phyloP scores from a whole-genome alignment of 2,888 invertebrate genomes.

The Catocala fraxini region DNA sequence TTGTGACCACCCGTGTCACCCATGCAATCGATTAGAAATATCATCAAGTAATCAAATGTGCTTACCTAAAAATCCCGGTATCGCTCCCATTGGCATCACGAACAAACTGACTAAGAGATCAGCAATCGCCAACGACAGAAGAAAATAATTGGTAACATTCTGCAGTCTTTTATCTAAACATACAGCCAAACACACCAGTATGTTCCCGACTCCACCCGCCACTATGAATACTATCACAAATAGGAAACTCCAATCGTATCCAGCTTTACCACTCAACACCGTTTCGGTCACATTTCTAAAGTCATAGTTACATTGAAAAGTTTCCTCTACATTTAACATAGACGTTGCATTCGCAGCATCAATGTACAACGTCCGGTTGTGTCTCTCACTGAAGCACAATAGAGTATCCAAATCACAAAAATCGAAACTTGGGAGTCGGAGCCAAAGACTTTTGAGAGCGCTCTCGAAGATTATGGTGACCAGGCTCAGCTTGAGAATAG shows the following conservation, averaged over 20 bases:
- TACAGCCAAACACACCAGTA: constrained; percentile 97
- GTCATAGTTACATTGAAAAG: constrained; percentile 77
- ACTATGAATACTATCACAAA: constrained; percentile 95
- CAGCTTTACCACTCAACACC: constrained; percentile 55
- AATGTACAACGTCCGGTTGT: constrained; percentile 76
- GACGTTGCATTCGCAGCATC: constrained; percentile 60
- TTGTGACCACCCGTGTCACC: no score
- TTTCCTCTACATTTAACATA: constrained; percentile 58
- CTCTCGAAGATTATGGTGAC: constrained; percentile 75
- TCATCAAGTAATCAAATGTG: constrained; percentile 5
- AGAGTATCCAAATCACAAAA: constrained; percentile 73
- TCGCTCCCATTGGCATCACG: constrained; percentile 98
- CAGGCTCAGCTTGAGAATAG: constrained; percentile 79
- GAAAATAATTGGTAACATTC: constrained; percentile 98
- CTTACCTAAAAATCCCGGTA: constrained; percentile 97
- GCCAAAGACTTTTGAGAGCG: constrained; percentile 78
- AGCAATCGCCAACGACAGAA: constrained; percentile 97
- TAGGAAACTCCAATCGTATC: constrained; percentile 94
- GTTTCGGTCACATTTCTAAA: constrained; percentile 64
- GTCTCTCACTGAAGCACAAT: constrained; percentile 67
- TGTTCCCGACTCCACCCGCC: constrained; percentile 96
- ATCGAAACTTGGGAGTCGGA: constrained; percentile 69
- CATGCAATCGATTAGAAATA: no score
- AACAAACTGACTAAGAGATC: constrained; percentile 97
- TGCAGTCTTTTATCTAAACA: constrained; percentile 96